These are phyloP conservation scores for Conus betulinus DNA, from an alignment of 1,140 invertebrate species.

Conservation along the genomic window DNA sequence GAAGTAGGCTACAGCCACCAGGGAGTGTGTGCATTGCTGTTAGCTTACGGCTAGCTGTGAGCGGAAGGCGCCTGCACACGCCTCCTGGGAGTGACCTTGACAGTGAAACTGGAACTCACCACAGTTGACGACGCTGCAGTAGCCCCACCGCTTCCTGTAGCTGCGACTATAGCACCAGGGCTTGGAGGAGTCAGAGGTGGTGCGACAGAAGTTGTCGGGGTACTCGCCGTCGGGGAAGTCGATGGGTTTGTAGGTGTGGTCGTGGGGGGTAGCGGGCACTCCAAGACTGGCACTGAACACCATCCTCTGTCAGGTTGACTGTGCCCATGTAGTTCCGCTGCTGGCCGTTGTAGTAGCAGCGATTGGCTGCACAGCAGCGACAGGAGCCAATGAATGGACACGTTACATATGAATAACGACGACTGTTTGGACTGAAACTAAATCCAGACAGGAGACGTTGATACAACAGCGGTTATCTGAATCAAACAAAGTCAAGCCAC, in stretches of 20 bases:
- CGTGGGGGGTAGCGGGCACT: constrained; percentile 90
- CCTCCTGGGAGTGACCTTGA: constrained; percentile 24
- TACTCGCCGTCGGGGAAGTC: constrained; percentile 61
- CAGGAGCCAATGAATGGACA: background rate
- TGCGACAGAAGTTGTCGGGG: constrained; percentile 94
- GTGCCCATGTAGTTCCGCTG: constrained; percentile 64
- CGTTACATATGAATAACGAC: no score
- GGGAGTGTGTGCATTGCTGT: no score
- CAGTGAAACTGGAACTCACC: constrained; percentile 44
- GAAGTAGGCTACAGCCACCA: no score
- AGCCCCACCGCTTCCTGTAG: constrained; percentile 75
- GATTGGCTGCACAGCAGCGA: constrained; percentile 56
- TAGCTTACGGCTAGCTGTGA: no score
- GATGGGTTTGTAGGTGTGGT: constrained; percentile 81
- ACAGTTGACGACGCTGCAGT: constrained; percentile 67
- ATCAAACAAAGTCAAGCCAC: no score
- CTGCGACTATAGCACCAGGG: constrained; percentile 98
- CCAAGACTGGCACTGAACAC: constrained; percentile 88
- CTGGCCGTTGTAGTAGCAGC: constrained; percentile 69
- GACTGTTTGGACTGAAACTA: no score
- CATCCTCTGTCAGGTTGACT: constrained; percentile 55
- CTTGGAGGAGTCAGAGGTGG: constrained; percentile 90
- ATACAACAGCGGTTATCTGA: no score
- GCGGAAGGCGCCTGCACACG: no score
- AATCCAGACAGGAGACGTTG: no score